These are phyloP conservation scores for Trichomalopsis sarcophagae DNA, from an alignment of 1,140 invertebrate species.

Conservation along the genomic window DNA sequence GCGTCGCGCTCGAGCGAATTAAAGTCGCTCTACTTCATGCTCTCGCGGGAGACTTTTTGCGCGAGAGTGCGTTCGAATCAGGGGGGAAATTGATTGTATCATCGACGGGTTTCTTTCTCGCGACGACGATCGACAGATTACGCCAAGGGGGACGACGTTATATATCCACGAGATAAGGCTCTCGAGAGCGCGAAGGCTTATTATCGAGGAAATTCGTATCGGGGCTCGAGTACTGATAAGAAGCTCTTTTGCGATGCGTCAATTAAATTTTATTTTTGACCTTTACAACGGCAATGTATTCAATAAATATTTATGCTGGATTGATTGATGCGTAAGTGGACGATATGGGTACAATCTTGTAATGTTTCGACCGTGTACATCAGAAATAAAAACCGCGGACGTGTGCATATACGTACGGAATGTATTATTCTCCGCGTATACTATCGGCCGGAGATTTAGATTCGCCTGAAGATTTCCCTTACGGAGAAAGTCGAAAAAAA, in stretches of 20 bases:
- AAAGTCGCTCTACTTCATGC: not conserved
- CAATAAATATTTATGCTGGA: not conserved
- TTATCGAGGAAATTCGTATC: constrained; percentile 13
- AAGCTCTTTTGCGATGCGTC: not conserved
- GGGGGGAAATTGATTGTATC: not conserved
- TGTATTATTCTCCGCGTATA: no score
- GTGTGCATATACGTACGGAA: no score
- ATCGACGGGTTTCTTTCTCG: not conserved
- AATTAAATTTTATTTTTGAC: constrained; percentile 10
- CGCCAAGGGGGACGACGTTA: not conserved
- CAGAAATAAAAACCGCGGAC: no score
- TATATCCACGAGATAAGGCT: not conserved
- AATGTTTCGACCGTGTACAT: no score
- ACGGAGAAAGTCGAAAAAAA: not conserved
- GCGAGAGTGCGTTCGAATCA: not conserved
- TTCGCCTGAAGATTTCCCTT: not conserved
- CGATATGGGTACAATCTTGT: no score
- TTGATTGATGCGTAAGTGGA: not conserved
- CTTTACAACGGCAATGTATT: not conserved
- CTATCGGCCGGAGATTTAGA: not conserved
- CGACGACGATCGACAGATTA: not conserved
- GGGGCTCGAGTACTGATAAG: not conserved
- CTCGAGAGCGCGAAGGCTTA: not conserved
- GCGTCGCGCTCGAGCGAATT: not conserved
- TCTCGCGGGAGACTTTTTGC: not conserved